Percentiles rank a stretch among this genome's conserved stretches.
Conservation (phyloP, 92 coral and sea anemone species). For the Zoanthus sansibaricus region DNA sequence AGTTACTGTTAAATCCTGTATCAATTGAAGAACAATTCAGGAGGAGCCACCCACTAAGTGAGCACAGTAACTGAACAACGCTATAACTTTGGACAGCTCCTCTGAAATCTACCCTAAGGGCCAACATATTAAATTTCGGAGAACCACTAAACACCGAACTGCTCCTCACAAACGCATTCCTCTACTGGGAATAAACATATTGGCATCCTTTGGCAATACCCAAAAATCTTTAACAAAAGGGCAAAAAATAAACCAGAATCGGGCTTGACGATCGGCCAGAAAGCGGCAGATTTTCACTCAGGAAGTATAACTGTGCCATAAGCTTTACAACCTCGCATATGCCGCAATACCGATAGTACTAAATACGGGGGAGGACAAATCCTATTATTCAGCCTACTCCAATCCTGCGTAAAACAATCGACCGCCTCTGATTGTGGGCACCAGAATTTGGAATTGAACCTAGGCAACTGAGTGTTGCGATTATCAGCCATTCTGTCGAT, state of each 20-base stretch:
- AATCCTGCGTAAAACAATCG: conserved; percentile 59
- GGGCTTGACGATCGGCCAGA: no score
- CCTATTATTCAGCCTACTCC: conserved; percentile 39
- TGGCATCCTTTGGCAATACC: conserved; percentile 18
- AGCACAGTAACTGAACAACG: no score
- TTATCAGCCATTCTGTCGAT: conserved; percentile 56
- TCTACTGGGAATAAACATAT: conserved; percentile 38
- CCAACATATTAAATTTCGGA: conserved; percentile 41
- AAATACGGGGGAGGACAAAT: conserved; percentile 51
- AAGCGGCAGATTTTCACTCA: conserved; percentile 47
- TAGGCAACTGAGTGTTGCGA: conserved; percentile 40
- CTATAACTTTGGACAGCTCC: no score
- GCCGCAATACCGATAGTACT: conserved; percentile 37
- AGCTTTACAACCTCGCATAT: conserved; percentile 37
- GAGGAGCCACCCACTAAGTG: no score
- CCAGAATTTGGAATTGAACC: conserved; percentile 52
- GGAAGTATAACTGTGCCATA: conserved; percentile 42
- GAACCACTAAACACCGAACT: conserved; percentile 29
- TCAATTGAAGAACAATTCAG: no score
- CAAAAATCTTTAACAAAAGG: conserved; percentile 43
- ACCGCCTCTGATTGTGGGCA: conserved; percentile 48
- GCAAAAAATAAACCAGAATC: conserved; percentile 18
- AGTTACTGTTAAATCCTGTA: no score
- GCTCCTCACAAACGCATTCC: conserved; percentile 6
- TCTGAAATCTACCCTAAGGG: no score